Evolutionary conservation across 1,140 invertebrate species (phyloP), one percentile per base, ranked within the genome.

Genomic region (Philotrypesis tridentata): DNA sequence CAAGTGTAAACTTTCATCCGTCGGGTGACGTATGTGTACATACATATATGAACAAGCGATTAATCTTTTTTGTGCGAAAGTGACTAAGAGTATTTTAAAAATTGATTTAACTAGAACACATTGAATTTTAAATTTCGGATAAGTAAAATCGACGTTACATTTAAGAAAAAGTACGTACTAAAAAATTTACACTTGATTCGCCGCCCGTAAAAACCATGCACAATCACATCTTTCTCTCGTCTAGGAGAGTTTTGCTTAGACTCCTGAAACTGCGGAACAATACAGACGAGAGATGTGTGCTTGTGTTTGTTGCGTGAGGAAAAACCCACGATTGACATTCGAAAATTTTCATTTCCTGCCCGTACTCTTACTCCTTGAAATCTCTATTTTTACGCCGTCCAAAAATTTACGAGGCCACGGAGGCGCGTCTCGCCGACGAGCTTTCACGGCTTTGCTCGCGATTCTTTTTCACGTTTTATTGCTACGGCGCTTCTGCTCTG

Each of bases 321-420:
- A 76, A 75, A 75, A 81, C 70, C 48, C 43, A 81, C 72, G 40
- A 80, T 80, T 81, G 43, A 75, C 72, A 76, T 81, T 68, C 25
- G 75, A 81, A 76, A 55, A 21, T 31, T 40, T 75, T 31, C 71
- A 60, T 23, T 17, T 31, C 48, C 31, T 74, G 7, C 14, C 27
- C n/a, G 43, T 48, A 21, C 31, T 74, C 55, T 40, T 74, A 11
- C n/a, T 67, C 12, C 17, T 21, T 73, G 25, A 14, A 55, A 55
- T 55, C 48, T 75, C 70, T 74, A 74, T 77, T 63, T 76, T 63
- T 71, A 73, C 76, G 73, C 55, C 65, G 31, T 80, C 76, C 27
- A 80, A 80, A 80, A 68, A 72, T 77, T 83, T 60, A 55, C 29
- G 61, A 33, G 29, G 77, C 70, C 55, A 37, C 67, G 74, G 48